Evolutionary conservation across 2,797 vertebrate species (phyloP).

Genomic region (Centroberyx gerrardi): DNA sequence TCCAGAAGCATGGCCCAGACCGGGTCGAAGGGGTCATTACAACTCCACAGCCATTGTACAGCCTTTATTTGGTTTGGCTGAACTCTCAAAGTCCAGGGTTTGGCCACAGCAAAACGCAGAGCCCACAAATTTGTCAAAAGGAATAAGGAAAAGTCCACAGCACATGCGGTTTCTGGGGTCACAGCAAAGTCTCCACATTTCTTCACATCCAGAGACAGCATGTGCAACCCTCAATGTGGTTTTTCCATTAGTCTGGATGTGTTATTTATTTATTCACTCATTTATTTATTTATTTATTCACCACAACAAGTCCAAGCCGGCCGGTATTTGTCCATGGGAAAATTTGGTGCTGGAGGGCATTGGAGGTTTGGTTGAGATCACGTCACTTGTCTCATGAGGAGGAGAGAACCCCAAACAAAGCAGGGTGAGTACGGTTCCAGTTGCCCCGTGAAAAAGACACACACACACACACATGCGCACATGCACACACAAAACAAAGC

Average conservation of each 20-base stretch:
- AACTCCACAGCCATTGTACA: slow-evolving; percentile 58
- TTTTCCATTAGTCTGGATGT: slow-evolving; percentile 75
- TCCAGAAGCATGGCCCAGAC: slow-evolving; percentile 51
- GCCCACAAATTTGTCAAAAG: slow-evolving; percentile 81
- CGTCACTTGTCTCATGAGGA: slow-evolving; percentile 26
- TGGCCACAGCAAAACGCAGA: slow-evolving; percentile 61
- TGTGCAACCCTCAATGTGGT: slow-evolving; percentile 64
- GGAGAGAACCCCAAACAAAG: slow-evolving; percentile 42
- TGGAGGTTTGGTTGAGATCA: slow-evolving; percentile 51
- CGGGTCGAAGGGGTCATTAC: slow-evolving; percentile 66
- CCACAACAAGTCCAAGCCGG: slow-evolving; percentile 41
- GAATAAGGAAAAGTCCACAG: slow-evolving; percentile 60
- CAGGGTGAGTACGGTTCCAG: slow-evolving; percentile 39
- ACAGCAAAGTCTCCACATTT: slow-evolving; percentile 68
- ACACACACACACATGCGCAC: slow-evolving; percentile 13
- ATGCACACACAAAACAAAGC: slow-evolving; percentile 40
- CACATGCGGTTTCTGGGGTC: slow-evolving; percentile 78
- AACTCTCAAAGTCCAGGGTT: slow-evolving; percentile 73
- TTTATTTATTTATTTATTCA: slow-evolving; percentile 31
- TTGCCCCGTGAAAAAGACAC: slow-evolving; percentile 65
- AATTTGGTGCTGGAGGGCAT: slow-evolving; percentile 20
- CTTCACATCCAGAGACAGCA: slow-evolving; percentile 59
- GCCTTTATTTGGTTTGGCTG: slow-evolving; percentile 83
- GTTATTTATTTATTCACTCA: slow-evolving; percentile 39
- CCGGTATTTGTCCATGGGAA: slow-evolving; percentile 29